Evolutionary conservation across 1,140 invertebrate genomes (phyloP), one percentile per base, ranked within the genome.

Genomic region (Rhagoletis zephyria): DNA sequence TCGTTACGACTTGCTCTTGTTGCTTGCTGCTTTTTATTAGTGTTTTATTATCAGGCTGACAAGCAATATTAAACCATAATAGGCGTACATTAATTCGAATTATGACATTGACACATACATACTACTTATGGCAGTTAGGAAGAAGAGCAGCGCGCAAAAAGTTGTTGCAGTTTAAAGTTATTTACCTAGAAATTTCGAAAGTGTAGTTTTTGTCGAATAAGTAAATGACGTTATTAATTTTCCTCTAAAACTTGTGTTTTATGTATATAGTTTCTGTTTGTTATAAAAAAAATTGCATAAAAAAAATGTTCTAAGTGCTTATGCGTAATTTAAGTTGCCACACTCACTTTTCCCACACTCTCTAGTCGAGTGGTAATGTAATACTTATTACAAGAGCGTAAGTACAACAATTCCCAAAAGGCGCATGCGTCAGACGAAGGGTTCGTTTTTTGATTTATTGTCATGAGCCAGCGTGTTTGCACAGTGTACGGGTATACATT

Each of bases 371-470:
- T 56, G 48, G 74, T 81, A 81, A 81, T 81, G 14, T 30, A 56
- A 81, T 81, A 81, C 74, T 81, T 81, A 81, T 81, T 56, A 56
- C 14, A 81, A 81, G 74, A 81, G 48, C 48, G 74, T 81, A 30
- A 81, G 74, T 16, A 12, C 19, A 56, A 63, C 30, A 30, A 81
- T 81, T 81, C 74, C 74, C 74, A 51, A 81, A 77, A 56, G 74
- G 51, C 74, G 74, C 74, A 81, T 81, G 74, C 74, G 74, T 56
- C 74, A 81, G 16, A 3, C 48, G 48, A 56, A 81, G 74, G 48
- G 74, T 56, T 81, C 56, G 14, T 51, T 81, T 56, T 81, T 81
- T 81, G 74, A 81, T 81, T 81, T 81, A 81, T 81, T 2, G 10
- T 4, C 16, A 7, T 56, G 45, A 48, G 16, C 5, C 42, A 81